Percentiles rank a stretch among this genome's conserved stretches.
Evolutionary conservation across 2,113 vertebrate species (phyloP).

Genomic region (Pholis gunnellus): DNA sequence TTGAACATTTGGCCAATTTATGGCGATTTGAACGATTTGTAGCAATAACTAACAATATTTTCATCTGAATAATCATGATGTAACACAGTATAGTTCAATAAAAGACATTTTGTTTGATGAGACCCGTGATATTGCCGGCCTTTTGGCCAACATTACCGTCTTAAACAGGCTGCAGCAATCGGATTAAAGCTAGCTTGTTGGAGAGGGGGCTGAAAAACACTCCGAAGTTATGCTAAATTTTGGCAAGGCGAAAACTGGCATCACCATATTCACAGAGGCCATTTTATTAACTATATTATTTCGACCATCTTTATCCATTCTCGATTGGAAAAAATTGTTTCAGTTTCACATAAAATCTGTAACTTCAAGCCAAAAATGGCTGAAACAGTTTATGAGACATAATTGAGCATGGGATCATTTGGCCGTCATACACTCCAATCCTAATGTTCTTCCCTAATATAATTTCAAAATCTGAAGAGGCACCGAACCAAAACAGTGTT

Average conservation of each 20-base stretch:
- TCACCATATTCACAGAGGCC: too few relatives aligned
- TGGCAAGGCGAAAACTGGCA: too few relatives aligned
- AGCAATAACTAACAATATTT: background rate
- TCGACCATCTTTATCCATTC: background rate
- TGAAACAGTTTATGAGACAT: background rate
- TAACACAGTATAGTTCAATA: too few relatives aligned
- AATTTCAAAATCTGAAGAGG: too few relatives aligned
- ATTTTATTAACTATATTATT: too few relatives aligned
- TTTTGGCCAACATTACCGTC: too few relatives aligned
- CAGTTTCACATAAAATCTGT: background rate
- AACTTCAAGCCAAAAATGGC: background rate
- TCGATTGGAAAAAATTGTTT: background rate
- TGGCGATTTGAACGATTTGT: background rate
- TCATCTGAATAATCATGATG: background rate
- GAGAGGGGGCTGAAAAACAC: too few relatives aligned
- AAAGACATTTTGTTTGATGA: background rate
- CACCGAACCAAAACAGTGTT: background rate
- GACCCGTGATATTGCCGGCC: too few relatives aligned
- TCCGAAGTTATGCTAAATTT: too few relatives aligned
- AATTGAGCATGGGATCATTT: background rate
- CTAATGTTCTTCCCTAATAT: background rate
- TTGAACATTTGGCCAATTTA: background rate
- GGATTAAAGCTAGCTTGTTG: too few relatives aligned
- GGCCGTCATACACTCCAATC: background rate
- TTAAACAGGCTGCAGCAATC: too few relatives aligned